phyloP scores from a whole-genome alignment of 2,797 vertebrate genomes.

The Poliocrania exsul region DNA sequence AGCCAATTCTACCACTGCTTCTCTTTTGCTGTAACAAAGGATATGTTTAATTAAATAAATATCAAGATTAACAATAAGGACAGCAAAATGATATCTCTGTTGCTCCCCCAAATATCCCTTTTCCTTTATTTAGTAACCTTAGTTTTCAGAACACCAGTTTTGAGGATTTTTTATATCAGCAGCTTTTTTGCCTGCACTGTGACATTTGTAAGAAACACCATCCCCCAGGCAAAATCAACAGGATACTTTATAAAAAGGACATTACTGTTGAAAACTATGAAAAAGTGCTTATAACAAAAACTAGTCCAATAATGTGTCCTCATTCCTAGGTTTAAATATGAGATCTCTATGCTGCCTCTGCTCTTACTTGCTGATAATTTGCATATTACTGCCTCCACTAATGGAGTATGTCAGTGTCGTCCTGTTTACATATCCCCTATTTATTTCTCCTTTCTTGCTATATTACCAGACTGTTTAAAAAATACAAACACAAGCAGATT shows the following conservation, averaged over 20 bases:
- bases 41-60: conserved; percentile 38
- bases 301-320: background rate
- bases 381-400: background rate
- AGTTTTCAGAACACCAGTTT: background rate
- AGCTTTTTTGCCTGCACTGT: background rate
- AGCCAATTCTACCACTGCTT: conserved; percentile 22
- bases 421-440: background rate
- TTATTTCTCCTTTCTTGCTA: background rate
- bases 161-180: background rate
- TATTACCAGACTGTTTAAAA: background rate
- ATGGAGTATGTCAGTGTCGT: background rate
- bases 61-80: background rate
- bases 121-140: background rate
- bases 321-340: background rate
- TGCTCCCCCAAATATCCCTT: background rate
- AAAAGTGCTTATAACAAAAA: background rate
- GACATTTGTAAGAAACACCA: background rate
- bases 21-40: conserved; percentile 38
- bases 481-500: background rate
- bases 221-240: background rate
- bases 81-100: background rate
- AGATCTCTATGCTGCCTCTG: background rate
- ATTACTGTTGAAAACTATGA: background rate
- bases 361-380: background rate
- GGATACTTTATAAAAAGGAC: background rate